Evolutionary conservation across 2,797 vertebrate species (phyloP).

Genomic region (Halcyon chelicuti): DNA sequence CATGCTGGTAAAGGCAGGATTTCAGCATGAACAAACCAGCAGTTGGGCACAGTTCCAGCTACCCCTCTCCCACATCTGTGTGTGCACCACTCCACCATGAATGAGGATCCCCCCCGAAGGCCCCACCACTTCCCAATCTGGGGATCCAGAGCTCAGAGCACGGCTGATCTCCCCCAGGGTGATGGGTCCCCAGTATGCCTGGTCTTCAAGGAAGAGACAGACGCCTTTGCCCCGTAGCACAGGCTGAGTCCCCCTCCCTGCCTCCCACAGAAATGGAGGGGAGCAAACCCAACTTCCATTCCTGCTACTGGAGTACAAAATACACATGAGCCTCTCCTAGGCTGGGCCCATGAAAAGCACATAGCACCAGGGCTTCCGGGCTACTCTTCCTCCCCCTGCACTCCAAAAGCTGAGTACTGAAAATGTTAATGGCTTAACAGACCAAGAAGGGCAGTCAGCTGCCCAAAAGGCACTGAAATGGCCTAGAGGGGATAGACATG

Average conservation of each 20-base stretch:
- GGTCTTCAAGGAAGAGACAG: not conserved
- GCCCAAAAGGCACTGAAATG: not conserved
- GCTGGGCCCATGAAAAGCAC: not conserved
- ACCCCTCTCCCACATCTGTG: not conserved
- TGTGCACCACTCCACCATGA: not conserved
- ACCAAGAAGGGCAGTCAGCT: not conserved
- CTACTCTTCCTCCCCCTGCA: not conserved
- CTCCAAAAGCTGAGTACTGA: not conserved
- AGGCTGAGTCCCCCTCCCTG: not conserved
- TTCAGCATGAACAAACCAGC: not conserved
- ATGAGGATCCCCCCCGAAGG: fast-evolving
- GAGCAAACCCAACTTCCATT: not conserved
- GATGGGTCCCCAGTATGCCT: not conserved
- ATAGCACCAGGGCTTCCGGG: not conserved
- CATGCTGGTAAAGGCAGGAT: not conserved
- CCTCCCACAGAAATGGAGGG: not conserved
- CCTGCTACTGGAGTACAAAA: not conserved
- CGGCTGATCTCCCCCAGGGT: not conserved
- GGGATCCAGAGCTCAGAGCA: not conserved
- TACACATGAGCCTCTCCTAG: fast-evolving
- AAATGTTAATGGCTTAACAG: not conserved
- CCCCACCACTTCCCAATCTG: fast-evolving
- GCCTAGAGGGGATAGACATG: not conserved
- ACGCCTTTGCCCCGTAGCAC: not conserved
- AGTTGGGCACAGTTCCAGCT: not conserved